Conservation (phyloP, 2,113 vertebrate genomes). For the Terrapene triunguis region DNA sequence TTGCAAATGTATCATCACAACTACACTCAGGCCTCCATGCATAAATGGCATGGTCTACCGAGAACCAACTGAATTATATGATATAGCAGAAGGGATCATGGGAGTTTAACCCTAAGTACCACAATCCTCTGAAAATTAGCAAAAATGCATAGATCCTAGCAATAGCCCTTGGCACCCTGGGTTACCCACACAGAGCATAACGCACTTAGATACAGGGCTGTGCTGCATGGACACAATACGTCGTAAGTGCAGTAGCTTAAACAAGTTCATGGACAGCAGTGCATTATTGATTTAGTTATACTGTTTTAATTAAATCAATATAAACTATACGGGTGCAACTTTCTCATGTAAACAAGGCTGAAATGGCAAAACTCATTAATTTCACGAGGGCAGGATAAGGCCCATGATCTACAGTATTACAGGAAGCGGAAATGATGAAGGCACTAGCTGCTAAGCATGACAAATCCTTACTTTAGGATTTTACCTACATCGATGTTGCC, state of each 20-base stretch:
- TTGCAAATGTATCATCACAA: not conserved
- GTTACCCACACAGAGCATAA: not conserved
- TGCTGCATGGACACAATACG: not conserved
- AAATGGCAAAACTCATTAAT: not conserved
- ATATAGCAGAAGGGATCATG: not conserved
- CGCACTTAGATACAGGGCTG: not conserved
- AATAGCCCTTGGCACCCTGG: not conserved
- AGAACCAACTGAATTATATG: not conserved
- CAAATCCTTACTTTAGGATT: not conserved
- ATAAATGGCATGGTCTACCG: not conserved
- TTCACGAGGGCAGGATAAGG: not conserved
- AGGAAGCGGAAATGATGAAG: not conserved
- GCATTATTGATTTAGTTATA: no score
- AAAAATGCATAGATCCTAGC: not conserved
- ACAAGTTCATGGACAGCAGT: not conserved
- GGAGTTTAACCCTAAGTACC: not conserved
- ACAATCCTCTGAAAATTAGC: not conserved
- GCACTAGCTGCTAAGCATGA: not conserved
- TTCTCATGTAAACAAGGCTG: not conserved
- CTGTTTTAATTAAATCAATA: not conserved
- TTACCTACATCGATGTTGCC: accelerated
- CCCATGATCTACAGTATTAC: not conserved
- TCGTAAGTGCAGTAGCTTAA: not conserved
- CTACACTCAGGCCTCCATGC: not conserved
- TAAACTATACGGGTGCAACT: not conserved